These are phyloP conservation scores for Gallinago paraguaiae DNA, from an alignment of 2,113 vertebrate species.

Conservation along the genomic window DNA sequence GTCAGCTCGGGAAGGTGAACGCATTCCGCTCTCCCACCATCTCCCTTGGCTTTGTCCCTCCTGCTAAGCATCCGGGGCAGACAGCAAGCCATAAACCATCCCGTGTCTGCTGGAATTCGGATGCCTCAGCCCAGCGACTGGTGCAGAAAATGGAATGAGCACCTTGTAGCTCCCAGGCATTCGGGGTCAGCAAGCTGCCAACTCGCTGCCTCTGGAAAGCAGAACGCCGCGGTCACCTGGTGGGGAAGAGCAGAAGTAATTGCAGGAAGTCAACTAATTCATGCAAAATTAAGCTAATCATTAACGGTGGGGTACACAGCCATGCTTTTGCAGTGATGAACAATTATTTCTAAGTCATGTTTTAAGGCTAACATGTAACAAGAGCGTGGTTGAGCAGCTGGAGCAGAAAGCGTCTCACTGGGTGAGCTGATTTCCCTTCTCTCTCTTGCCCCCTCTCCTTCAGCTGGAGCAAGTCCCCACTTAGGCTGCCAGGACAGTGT, in stretches of 20 bases:
- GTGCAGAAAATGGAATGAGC: conserved; percentile 32
- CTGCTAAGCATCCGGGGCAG: neutral
- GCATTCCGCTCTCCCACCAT: neutral
- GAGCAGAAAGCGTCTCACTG: neutral
- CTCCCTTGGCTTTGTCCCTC: neutral
- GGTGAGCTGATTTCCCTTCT: neutral
- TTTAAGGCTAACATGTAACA: neutral
- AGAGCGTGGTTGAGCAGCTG: neutral
- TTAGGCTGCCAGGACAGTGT: neutral
- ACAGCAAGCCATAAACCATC: neutral
- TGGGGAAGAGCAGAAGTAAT: conserved; percentile 4
- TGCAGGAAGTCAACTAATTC: conserved; percentile 32
- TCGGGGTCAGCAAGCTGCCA: neutral
- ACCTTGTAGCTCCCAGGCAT: conserved; percentile 16
- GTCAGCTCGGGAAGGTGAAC: neutral
- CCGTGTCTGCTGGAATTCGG: neutral
- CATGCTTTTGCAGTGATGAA: neutral
- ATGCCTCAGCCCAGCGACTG: neutral
- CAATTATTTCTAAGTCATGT: neutral
- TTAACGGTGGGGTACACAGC: neutral
- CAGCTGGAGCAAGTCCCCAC: neutral
- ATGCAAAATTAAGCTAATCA: conserved; percentile 45
- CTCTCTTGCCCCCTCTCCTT: neutral
- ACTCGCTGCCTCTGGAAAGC: neutral
- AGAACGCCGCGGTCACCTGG: fast-evolving